Evolutionary conservation across 1,140 invertebrate species (phyloP), one percentile per base, ranked within the genome.

Genomic region (Battus philenor): DNA sequence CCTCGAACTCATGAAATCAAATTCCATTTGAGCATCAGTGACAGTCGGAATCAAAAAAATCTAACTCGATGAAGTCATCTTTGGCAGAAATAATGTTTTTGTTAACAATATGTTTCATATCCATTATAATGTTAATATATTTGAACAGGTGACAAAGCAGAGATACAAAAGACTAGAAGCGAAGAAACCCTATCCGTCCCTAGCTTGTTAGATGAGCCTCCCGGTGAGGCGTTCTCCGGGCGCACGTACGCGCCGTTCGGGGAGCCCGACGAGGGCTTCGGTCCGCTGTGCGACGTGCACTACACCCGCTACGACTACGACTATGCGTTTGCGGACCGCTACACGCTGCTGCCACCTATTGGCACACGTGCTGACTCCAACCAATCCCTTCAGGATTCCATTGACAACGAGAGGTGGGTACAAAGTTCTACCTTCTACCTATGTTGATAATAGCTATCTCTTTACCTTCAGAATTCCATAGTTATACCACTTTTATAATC

Each of bases 131-230:
- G n/a, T 29, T n/a, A 1, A 18, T n/a, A n/a, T 30, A 22, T 50
- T 47, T 1, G 1, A 1, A 26, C 67, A 72, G 67, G 54, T 8
- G 60, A 73, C 24, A 69, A 70, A 38, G 59, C 50, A 4, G 78
- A 78, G 13, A 76, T 86, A 24, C 79, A 86, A 48, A 86, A 84
- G 64, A 84, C 83, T 1, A 57, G 77, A 12, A 82, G 76, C 52
- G 83, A 86, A 39, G 81, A 86, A 44, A 76, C 71, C 0, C 56
- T 84, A 11, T 76, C 83, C 46, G 72, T 70, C 33, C 56, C 75
- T 7, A 64, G 64, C 4, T 24, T 78, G 36, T 41, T 79, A 15
- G 78, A 76, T 31, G 78, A 78, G 13, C 50, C 39, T 16, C 33
- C 36, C 26, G 47, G 51, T 30, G 41, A 43, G 34, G 49, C 26